Base-by-base conservation (phyloP, 2,797 vertebrate genomes). In the Spinibarbus caldwelli region DNA sequence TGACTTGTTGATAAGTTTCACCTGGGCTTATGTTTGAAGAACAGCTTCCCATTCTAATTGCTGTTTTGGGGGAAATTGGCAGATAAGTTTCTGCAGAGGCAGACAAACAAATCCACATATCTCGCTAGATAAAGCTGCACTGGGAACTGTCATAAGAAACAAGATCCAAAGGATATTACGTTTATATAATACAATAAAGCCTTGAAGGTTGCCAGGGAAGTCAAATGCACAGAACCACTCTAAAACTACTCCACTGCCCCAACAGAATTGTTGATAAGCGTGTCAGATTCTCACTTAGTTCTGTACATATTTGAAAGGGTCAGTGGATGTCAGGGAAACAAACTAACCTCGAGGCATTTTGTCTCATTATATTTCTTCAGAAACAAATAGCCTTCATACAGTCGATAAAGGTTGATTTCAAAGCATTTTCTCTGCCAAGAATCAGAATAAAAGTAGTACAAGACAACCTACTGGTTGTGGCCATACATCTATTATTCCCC, bases 11-110 rank as follows among this genome's bases (percentile, higher is more conserved):
- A 83, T 47, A 29, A 66, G 34, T 52, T 84, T 54, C 57, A 77
- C 62, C 31, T 26, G 41, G 23, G 21, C 29, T 83, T 49, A 81
- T 64, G 64, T 4, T 1, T 76, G 49, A 86, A 72, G 19, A 82
- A 62, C 85, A 87, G 78, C 84, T 45, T 89, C 64, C 82, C 85
- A 59, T 89, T 85, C 77, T 86, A 89, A 91, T 89, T 87, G 87
- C 66, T 86, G 84, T 85, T 68, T 76, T 82, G 47, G 12, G 21
- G 41, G 7, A 54, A 73, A 79, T 23, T n/a, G 52, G 45, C 43
- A 52, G 49, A 41, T 36, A 36, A 2, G n/a, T 71, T 80, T 78
- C 15, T 54, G 59, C 62, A 54, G 62, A 77, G 62, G 19, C 36
- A 71, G 73, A 71, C 67, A 71, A 82, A 79, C 67, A 84, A 80